Evolutionary conservation across 2,888 invertebrate genomes (phyloP), one percentile per base, ranked within the genome.

Genomic region (Volucella bombylans): DNA sequence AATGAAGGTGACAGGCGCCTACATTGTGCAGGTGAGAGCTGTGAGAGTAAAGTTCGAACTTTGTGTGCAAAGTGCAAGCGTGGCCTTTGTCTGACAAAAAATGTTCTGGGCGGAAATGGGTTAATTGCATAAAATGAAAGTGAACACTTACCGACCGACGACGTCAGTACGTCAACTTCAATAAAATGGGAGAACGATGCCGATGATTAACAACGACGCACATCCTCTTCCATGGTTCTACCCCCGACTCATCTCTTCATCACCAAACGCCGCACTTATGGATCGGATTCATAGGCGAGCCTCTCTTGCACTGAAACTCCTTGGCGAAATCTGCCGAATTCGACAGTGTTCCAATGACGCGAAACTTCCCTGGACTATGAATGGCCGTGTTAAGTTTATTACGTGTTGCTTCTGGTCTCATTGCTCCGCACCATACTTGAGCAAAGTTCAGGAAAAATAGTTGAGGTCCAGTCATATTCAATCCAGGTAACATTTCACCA

Each of bases 371-470:
- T 0, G 97, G 97, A 9, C 96, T 95, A 89, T 97, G 97, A 0
- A 96, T 95, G 0, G 96, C 96, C 1, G 96, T 96, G 89, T 96
- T 96, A 31, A 97, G 90, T 89, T 96, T 95, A 89, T 95, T 96
- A 47, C 94, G 93, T 88, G 95, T 95, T 2, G 96, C 96, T 91
- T 97, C 96, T 1, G 96, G 96, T 18, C 96, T 93, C 93, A 96
- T 95, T 1, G 95, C 94, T 0, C 96, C 96, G 88, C 96, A 96
- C 96, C 96, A 96, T 2, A 96, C 94, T 92, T 96, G 96, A 0
- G 97, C 97, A 91, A 97, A 98, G 90, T 97, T 97, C 8, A 98
- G 92, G 90, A 97, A 98, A 92, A 98, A 98, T 10, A 98, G 92
- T 90, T 98, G 97, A 38, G 95, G 95, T 68, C 95, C 95, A 0